Percentiles rank a stretch among this genome's conserved stretches.
Evolutionary conservation across 1,140 invertebrate species (phyloP).

Genomic region (Conus betulinus): DNA sequence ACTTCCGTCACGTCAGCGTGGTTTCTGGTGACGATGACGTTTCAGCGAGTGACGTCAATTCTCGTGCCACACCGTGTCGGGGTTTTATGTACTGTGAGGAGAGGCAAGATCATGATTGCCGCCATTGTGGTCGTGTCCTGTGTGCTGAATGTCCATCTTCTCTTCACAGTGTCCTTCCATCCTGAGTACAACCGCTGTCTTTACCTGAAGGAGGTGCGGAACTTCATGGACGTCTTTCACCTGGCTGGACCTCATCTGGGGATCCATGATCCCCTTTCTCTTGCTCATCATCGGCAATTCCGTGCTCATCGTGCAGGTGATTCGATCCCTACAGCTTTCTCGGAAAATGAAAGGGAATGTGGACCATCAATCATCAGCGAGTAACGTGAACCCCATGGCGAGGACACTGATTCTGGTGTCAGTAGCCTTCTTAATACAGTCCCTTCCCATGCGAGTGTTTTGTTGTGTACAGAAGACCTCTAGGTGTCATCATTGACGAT

Average conservation of each 20-base stretch:
- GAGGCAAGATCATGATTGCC: not conserved
- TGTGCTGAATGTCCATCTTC: not conserved
- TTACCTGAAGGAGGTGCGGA: not conserved
- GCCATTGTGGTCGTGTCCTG: not conserved
- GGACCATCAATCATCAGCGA: not conserved
- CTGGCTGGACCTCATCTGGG: not conserved
- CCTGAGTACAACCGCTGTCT: not conserved
- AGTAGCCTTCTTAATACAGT: not conserved
- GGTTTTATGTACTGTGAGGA: not conserved
- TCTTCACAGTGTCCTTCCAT: not conserved
- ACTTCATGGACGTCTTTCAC: not conserved
- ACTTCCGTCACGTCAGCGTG: not conserved
- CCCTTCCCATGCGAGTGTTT: not conserved
- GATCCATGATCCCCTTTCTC: not conserved
- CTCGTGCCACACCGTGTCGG: not conserved
- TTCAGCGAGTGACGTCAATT: conserved; percentile 6
- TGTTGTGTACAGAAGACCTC: not conserved
- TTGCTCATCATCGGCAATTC: not conserved
- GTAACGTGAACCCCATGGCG: not conserved
- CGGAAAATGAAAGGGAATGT: not conserved
- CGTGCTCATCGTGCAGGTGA: not conserved
- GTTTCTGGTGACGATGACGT: conserved; percentile 17
- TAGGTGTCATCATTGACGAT: not conserved
- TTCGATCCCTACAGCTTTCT: not conserved
- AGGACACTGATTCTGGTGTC: not conserved